Evolutionary conservation across 2,888 invertebrate species (phyloP).

Genomic region (Hydraecia micacea): DNA sequence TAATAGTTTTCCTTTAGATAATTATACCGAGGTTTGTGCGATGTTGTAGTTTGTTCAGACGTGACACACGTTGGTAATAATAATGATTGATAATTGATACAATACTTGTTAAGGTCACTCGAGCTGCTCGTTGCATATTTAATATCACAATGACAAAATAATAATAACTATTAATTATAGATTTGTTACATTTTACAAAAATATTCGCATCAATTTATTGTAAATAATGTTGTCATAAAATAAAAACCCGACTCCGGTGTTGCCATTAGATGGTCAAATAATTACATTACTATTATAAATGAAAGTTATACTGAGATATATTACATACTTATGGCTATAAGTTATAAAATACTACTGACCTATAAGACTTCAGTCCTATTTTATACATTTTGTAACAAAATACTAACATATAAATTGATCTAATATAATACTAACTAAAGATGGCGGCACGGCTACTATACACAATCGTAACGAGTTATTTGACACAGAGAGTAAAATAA

Average conservation of each 20-base stretch:
- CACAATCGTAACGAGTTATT: not conserved
- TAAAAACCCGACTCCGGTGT: slow-evolving; percentile 40
- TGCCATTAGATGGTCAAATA: slow-evolving; percentile 27
- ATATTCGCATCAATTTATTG: slow-evolving; percentile 34
- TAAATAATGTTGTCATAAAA: slow-evolving; percentile 44
- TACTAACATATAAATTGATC: slow-evolving; percentile 22
- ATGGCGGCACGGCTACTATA: not conserved
- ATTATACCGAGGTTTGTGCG: slow-evolving; percentile 33
- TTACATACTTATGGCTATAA: slow-evolving; percentile 13
- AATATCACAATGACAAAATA: slow-evolving; percentile 54
- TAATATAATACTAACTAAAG: slow-evolving; percentile 12
- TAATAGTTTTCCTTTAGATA: not conserved
- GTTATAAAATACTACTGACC: slow-evolving; percentile 31
- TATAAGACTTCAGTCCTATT: not conserved
- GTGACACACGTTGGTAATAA: not conserved
- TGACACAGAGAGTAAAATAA: not conserved
- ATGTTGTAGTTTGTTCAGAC: slow-evolving; percentile 28
- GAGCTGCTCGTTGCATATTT: slow-evolving; percentile 17
- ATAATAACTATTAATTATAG: slow-evolving; percentile 16
- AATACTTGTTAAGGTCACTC: slow-evolving; percentile 5
- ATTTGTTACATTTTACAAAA: slow-evolving; percentile 48
- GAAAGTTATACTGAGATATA: not conserved
- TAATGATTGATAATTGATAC: no score
- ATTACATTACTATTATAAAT: slow-evolving; percentile 9
- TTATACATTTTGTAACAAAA: not conserved